Conservation (phyloP, 1,140 invertebrate species). For the Brachionus paranguensis region DNA sequence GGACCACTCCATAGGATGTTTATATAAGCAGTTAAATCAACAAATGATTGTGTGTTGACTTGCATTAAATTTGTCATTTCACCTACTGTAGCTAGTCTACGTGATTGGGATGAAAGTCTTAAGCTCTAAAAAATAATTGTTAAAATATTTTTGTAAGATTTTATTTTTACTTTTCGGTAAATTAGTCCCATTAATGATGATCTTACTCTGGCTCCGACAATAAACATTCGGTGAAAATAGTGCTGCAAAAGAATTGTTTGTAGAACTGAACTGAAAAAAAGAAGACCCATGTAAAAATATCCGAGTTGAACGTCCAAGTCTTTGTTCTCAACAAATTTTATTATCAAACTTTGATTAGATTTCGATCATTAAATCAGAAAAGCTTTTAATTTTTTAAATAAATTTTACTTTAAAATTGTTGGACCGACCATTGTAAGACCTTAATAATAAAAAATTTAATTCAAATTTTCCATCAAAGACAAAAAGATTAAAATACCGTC, state of each 20-base stretch:
- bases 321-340: conserved; percentile 18
- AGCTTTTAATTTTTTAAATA: neutral
- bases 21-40: conserved; percentile 65
- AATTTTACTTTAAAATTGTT: neutral
- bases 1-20: conserved; percentile 96
- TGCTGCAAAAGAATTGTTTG: conserved; percentile 74
- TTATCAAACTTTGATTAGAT: neutral
- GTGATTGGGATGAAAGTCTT: conserved; percentile 44
- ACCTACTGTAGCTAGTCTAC: conserved; percentile 58
- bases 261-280: conserved; percentile 71
- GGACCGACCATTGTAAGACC: conserved; percentile 16
- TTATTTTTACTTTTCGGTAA: conserved; percentile 67
- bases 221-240: conserved; percentile 53
- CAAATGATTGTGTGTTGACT: conserved; percentile 59
- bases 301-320: conserved; percentile 64
- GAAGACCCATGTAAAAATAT: conserved; percentile 68
- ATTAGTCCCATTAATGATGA: conserved; percentile 85
- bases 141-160: conserved; percentile 47
- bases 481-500: neutral
- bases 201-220: conserved; percentile 81
- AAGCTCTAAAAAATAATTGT: neutral
- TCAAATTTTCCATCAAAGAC: neutral
- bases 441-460: neutral
- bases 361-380: neutral
- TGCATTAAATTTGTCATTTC: conserved; percentile 63